phyloP scores from a whole-genome alignment of 1,140 invertebrate genomes.

The Meloidogyne chitwoodi region DNA sequence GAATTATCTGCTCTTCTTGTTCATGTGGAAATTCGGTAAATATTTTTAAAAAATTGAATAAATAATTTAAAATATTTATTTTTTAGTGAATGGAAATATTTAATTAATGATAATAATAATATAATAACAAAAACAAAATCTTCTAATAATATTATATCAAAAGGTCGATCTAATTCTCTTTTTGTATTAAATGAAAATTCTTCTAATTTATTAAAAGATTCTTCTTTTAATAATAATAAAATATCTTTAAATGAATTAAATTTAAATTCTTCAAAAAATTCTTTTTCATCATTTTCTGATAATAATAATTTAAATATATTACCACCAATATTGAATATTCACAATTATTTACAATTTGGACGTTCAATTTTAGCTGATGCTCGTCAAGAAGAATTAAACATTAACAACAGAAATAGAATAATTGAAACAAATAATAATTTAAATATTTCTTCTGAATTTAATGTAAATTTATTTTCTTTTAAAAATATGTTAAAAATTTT shows the following conservation, averaged over 20 bases:
- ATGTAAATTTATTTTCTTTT: neutral
- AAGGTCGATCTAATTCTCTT: no score
- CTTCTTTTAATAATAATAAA: no score
- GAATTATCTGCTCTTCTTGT: slow-evolving; percentile 85
- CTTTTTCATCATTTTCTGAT: no score
- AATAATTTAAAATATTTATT: no score
- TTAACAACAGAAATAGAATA: no score
- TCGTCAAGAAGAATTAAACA: neutral
- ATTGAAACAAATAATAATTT: neutral
- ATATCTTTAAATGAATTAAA: no score
- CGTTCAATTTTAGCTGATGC: slow-evolving; percentile 12
- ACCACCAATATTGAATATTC: neutral
- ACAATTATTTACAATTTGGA: slow-evolving; percentile 7
- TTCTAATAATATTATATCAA: no score
- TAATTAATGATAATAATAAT: no score
- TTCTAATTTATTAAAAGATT: no score
- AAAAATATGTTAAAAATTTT: neutral
- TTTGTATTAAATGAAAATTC: no score
- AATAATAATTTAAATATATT: neutral
- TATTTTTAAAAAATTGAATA: no score
- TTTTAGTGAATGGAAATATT: slow-evolving; percentile 5
- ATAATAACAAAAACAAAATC: neutral
- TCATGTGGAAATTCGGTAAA: slow-evolving; percentile 42
- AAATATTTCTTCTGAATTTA: neutral
- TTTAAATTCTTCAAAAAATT: neutral